These are phyloP conservation scores for Trilocha varians DNA, from an alignment of 2,888 invertebrate genomes.

Conservation along the genomic window DNA sequence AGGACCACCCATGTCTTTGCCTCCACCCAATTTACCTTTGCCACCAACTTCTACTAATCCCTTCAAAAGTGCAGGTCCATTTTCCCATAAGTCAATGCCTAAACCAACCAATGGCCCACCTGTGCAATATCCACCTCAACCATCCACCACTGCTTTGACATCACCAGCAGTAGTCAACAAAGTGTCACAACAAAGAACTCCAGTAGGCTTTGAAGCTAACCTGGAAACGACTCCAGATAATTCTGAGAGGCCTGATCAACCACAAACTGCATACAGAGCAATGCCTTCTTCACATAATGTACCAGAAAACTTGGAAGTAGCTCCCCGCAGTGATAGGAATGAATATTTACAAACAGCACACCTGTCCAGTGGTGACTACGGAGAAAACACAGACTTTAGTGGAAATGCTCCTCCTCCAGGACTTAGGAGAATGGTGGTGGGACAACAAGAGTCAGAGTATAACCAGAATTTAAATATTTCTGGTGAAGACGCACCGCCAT, in stretches of 20 bases:
- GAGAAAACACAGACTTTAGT: constrained; percentile 57
- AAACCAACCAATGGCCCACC: constrained; percentile 28
- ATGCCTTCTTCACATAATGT: constrained; percentile 36
- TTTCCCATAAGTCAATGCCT: constrained; percentile 58
- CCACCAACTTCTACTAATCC: constrained; percentile 45
- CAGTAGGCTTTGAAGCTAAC: constrained; percentile 70
- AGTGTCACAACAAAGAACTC: constrained; percentile 40
- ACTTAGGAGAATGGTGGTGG: constrained; percentile 77
- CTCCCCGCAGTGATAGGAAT: constrained; percentile 80
- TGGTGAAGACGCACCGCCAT: constrained; percentile 68
- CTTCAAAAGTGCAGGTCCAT: constrained; percentile 56
- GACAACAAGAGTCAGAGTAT: constrained; percentile 75
- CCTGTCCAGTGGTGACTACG: constrained; percentile 73
- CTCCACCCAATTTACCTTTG: constrained; percentile 34
- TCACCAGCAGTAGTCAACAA: constrained; percentile 49
- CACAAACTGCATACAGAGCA: constrained; percentile 35
- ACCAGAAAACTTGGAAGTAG: constrained; percentile 75
- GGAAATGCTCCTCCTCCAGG: constrained; percentile 75
- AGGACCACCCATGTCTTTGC: constrained; percentile 14
- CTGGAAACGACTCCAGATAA: constrained; percentile 79
- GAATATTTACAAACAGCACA: constrained; percentile 85
- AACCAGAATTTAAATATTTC: constrained; percentile 41
- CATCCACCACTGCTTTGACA: constrained; percentile 40
- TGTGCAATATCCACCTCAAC: constrained; percentile 35
- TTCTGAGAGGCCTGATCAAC: constrained; percentile 76